phyloP scores from a whole-genome alignment of 64 coral and sea anemone species.

The Orbicella faveolata region DNA sequence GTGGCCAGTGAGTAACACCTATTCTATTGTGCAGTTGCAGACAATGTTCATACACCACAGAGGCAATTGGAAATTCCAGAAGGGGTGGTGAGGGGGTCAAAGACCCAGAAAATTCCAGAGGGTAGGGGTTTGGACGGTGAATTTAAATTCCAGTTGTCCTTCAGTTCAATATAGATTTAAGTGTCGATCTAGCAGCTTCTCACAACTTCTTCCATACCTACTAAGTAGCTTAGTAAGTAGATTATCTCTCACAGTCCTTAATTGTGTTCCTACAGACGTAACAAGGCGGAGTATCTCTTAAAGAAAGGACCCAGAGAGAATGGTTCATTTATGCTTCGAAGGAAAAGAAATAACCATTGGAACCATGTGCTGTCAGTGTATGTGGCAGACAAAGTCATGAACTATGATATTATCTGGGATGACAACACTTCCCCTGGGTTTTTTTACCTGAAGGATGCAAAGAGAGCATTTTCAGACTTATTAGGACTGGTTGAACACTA shows the following conservation, averaged over 20 bases:
- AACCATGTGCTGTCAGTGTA: constrained; percentile 16
- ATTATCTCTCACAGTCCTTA: not conserved
- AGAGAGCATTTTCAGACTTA: constrained; percentile 3
- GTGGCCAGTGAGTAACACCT: no score
- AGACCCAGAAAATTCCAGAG: no score
- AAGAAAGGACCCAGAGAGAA: constrained; percentile 4
- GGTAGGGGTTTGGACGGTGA: no score
- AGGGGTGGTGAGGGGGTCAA: no score
- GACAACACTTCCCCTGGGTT: not conserved
- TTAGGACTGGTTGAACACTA: constrained; percentile 13
- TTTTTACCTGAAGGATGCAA: not conserved
- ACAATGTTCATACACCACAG: no score
- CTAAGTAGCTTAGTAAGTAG: no score
- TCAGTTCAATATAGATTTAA: no score
- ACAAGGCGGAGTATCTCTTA: constrained; percentile 1
- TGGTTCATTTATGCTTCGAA: constrained; percentile 44
- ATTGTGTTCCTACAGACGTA: constrained; percentile 6
- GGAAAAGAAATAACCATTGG: not conserved
- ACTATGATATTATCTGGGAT: constrained; percentile 1
- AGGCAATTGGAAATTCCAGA: no score
- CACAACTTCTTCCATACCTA: no score
- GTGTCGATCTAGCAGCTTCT: no score
- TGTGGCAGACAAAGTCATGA: not conserved
- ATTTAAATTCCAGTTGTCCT: no score
- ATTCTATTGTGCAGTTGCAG: no score